These are phyloP conservation scores for Hypocryptadius cinnamomeus DNA, from an alignment of 2,113 vertebrate species.

Conservation along the genomic window DNA sequence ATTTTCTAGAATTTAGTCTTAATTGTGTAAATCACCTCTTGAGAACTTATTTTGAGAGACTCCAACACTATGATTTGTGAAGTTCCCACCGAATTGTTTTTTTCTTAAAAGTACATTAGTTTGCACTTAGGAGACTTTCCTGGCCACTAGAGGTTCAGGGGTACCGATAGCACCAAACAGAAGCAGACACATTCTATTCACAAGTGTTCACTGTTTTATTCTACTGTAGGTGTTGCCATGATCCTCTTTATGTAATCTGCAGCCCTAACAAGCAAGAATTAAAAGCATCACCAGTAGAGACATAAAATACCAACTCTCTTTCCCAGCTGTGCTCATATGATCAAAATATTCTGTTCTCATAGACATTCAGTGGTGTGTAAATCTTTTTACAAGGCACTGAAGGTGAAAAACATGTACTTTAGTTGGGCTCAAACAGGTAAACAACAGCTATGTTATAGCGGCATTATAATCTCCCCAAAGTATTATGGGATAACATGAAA, in stretches of 20 bases:
- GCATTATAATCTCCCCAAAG: slow-evolving; percentile 67
- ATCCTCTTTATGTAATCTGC: neutral
- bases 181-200: neutral
- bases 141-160: neutral
- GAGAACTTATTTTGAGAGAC: neutral
- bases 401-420: slow-evolving; percentile 20
- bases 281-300: neutral
- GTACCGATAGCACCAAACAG: neutral
- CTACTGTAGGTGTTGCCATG: neutral
- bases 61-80: neutral
- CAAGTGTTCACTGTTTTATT: neutral
- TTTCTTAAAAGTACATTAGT: neutral
- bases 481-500: slow-evolving; percentile 56
- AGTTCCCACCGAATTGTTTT: neutral
- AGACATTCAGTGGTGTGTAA: neutral
- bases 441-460: slow-evolving; percentile 73
- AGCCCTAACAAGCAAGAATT: neutral
- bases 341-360: neutral
- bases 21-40: neutral
- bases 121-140: neutral
- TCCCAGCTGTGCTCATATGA: neutral
- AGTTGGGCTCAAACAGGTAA: slow-evolving; percentile 65
- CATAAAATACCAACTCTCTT: neutral
- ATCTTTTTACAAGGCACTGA: neutral
- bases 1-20: neutral